Percentiles rank a stretch among this genome's conserved stretches.
These are phyloP conservation scores for Ptychochromis oligacanthus DNA, from an alignment of 2,113 vertebrate genomes.

Conservation along the genomic window DNA sequence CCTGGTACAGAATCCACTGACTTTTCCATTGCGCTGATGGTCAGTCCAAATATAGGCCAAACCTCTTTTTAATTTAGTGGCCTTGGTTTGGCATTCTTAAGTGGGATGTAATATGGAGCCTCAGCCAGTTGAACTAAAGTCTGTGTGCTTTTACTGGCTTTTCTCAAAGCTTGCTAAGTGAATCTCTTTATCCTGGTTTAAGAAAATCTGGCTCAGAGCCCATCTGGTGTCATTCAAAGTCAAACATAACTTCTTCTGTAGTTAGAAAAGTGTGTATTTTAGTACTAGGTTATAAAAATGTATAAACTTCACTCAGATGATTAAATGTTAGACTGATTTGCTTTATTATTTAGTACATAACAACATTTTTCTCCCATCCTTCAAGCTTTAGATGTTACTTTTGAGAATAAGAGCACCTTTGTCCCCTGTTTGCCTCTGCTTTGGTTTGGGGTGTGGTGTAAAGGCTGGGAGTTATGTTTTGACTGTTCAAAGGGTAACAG, in stretches of 20 bases:
- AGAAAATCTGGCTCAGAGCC: background rate
- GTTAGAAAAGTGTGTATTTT: background rate
- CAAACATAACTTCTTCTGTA: background rate
- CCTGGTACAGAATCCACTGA: constrained; percentile 8
- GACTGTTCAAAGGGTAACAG: constrained; percentile 61
- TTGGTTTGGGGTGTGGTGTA: constrained; percentile 60
- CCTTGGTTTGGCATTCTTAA: constrained; percentile 51
- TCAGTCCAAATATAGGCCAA: constrained; percentile 58
- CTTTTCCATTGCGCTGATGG: constrained; percentile 21
- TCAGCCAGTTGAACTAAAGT: constrained; percentile 14
- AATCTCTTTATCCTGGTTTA: constrained; percentile 37
- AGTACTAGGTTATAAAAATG: background rate
- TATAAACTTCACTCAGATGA: background rate
- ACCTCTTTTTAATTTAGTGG: constrained; percentile 58
- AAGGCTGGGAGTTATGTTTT: constrained; percentile 49
- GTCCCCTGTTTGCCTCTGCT: constrained; percentile 40
- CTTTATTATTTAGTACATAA: background rate
- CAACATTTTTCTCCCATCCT: background rate
- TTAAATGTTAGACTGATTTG: background rate
- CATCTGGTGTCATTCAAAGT: constrained; percentile 26
- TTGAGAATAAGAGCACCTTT: constrained; percentile 39
- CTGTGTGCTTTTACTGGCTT: constrained; percentile 35
- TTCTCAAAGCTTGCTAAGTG: constrained; percentile 24
- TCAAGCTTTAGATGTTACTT: background rate
- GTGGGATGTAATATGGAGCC: constrained; percentile 8